Evolutionary conservation across 1,140 invertebrate genomes (phyloP), one percentile per base, ranked within the genome.

Genomic region (Drosophila carrolli): DNA sequence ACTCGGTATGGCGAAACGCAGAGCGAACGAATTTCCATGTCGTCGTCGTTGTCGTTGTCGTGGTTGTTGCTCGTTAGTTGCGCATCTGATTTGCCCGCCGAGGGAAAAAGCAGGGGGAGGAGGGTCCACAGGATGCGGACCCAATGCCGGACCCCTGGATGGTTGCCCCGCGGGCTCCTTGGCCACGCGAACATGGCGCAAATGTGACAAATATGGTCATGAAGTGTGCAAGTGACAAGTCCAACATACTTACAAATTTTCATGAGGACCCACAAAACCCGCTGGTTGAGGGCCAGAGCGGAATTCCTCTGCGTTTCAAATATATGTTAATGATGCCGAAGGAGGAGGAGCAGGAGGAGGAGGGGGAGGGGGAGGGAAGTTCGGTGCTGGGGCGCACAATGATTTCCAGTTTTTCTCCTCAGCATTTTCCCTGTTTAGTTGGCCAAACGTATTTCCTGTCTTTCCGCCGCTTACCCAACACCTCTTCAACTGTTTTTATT

Each of bases 151-250:
- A 89, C 76, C 71, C 81, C 57, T 65, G 73, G 72, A 16, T 44
- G 72, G 67, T 9, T 13, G 37, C 66, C 68, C 68, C 68, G 67
- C 68, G 65, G 68, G 65, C 53, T 57, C 48, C 57, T 51, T 48
- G 59, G 53, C 35, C 56, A 60, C 32, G 76, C 61, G 76, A 90
- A 89, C 80, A 90, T 90, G 81, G 84, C 84, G 84, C 85, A 89
- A 89, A 89, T 89, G 85, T 89, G 84, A 89, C 84, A 89, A 89
- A 89, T 89, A 90, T 89, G 84, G 84, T 88, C 84, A 89, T 89
- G 81, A 89, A 90, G 84, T 89, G 84, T 89, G 84, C 84, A 89
- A 89, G 84, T 89, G 84, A 89, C 84, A 89, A 84, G 85, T 89
- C 85, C 77, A 90, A 89, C 84, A 89, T 89, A 90, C 84, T 89